Conservation (phyloP, 2,888 invertebrate genomes). For the Erebia epiphron region DNA sequence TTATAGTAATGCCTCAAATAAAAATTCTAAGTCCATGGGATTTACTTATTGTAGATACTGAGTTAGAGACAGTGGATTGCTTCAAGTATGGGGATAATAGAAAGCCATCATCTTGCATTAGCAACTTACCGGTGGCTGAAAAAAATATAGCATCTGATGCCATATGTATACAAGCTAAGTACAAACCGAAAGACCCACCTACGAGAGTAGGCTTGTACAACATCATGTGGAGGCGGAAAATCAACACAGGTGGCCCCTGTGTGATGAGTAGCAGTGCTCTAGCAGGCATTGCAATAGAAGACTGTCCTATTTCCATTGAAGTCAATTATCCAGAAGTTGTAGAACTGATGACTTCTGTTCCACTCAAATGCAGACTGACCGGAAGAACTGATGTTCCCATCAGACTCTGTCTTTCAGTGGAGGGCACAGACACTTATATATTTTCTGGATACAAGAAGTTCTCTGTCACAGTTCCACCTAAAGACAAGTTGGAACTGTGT, state of each 20-base stretch:
- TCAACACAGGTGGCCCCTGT: slow-evolving; percentile 54
- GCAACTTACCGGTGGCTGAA: slow-evolving; percentile 67
- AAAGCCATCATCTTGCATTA: slow-evolving; percentile 65
- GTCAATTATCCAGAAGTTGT: slow-evolving; percentile 88
- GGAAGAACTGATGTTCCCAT: slow-evolving; percentile 89
- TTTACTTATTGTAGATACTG: slow-evolving; percentile 85
- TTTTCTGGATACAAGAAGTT: slow-evolving; percentile 97
- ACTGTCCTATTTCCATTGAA: slow-evolving; percentile 84
- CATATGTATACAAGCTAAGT: slow-evolving; percentile 68
- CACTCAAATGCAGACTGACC: slow-evolving; percentile 87
- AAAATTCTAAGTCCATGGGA: slow-evolving; percentile 88
- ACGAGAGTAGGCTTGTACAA: slow-evolving; percentile 74
- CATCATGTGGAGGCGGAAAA: slow-evolving; percentile 72
- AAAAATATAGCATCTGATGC: slow-evolving; percentile 73
- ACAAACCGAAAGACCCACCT: slow-evolving; percentile 69
- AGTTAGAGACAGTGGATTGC: slow-evolving; percentile 84
- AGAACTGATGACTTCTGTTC: slow-evolving; percentile 87
- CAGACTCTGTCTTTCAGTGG: slow-evolving; percentile 88
- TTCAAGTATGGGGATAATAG: slow-evolving; percentile 60
- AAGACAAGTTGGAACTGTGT: slow-evolving; percentile 83
- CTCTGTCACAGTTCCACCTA: slow-evolving; percentile 83
- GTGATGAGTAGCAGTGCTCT: slow-evolving; percentile 82
- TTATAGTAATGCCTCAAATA: slow-evolving; percentile 87
- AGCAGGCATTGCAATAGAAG: slow-evolving; percentile 82
- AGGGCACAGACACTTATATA: slow-evolving; percentile 95